Conservation (phyloP, 2,797 vertebrate species). For the Neosilurus hyrtlii region DNA sequence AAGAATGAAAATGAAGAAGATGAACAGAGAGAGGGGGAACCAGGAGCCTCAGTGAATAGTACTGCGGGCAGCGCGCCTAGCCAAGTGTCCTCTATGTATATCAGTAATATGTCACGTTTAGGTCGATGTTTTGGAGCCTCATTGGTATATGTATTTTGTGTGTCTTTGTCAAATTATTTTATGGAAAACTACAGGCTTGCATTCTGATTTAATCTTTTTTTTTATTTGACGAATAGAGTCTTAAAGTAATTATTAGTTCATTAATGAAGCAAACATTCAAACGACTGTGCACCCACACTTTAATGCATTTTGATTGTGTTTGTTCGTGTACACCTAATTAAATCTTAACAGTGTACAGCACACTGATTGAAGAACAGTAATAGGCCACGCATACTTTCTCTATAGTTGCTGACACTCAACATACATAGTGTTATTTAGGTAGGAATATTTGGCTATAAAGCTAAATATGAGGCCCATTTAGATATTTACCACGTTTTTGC, state of each 20-base stretch:
- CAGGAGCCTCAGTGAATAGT: constrained; percentile 78
- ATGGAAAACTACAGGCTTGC: constrained; percentile 2
- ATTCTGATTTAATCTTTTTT: constrained; percentile 12
- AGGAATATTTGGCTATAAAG: not conserved
- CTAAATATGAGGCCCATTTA: not conserved
- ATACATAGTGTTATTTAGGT: not conserved
- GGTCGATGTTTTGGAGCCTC: constrained; percentile 1
- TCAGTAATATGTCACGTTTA: constrained; percentile 38
- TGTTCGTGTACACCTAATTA: not conserved
- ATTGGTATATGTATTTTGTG: constrained; percentile 2
- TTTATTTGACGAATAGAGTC: constrained; percentile 3
- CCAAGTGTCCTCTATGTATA: constrained; percentile 27
- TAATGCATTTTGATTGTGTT: not conserved
- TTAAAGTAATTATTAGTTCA: constrained; percentile 27
- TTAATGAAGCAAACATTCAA: constrained; percentile 9
- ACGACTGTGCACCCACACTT: constrained; percentile 11
- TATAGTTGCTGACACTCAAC: not conserved
- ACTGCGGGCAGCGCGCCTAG: not conserved
- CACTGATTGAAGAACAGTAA: constrained; percentile 4
- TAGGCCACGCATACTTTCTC: not conserved
- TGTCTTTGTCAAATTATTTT: constrained; percentile 13
- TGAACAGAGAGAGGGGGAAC: constrained; percentile 90
- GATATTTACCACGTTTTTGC: not conserved
- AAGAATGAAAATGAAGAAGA: constrained; percentile 99
- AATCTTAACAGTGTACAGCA: constrained; percentile 9